Percentiles rank a stretch among this genome's conserved stretches.
Conservation (phyloP, 1,140 invertebrate genomes). For the Scaptomyza montana region DNA sequence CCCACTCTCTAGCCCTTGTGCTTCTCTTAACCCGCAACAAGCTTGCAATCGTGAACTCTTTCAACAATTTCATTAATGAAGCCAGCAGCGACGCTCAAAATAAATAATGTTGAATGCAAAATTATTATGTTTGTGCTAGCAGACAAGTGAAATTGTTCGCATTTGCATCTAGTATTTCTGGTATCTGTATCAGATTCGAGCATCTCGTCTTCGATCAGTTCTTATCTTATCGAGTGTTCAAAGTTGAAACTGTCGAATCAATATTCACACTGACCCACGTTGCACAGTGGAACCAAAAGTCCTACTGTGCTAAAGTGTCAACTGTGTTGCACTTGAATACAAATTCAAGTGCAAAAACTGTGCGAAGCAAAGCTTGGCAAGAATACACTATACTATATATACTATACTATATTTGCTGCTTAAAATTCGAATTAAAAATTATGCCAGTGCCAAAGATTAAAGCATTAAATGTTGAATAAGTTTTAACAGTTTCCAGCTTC, state of each 20-base stretch:
- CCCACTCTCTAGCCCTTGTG: background rate
- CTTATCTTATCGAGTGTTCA: background rate
- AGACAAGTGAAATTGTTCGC: background rate
- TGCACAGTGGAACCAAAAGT: background rate
- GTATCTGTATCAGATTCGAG: background rate
- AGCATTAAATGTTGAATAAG: too few relatives aligned
- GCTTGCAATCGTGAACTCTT: constrained; percentile 27
- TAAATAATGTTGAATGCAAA: constrained; percentile 37
- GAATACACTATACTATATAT: too few relatives aligned
- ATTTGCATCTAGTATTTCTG: background rate
- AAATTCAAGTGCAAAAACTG: constrained; percentile 54
- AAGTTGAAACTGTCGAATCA: background rate
- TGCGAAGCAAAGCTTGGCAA: too few relatives aligned
- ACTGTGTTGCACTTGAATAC: constrained; percentile 51
- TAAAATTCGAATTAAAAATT: too few relatives aligned
- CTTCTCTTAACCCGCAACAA: background rate
- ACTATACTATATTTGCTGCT: too few relatives aligned
- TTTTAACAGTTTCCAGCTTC: too few relatives aligned
- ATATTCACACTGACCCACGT: too few relatives aligned
- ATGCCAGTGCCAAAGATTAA: too few relatives aligned
- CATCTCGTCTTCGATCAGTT: background rate
- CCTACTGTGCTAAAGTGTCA: background rate
- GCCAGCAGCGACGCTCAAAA: constrained; percentile 19
- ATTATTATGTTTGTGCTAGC: constrained; percentile 17
- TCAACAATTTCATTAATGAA: constrained; percentile 39